Percentiles rank a stretch among this genome's conserved stretches.
These are phyloP conservation scores for Dryocosmus kuriphilus DNA, from an alignment of 2,888 invertebrate genomes.

Conservation along the genomic window DNA sequence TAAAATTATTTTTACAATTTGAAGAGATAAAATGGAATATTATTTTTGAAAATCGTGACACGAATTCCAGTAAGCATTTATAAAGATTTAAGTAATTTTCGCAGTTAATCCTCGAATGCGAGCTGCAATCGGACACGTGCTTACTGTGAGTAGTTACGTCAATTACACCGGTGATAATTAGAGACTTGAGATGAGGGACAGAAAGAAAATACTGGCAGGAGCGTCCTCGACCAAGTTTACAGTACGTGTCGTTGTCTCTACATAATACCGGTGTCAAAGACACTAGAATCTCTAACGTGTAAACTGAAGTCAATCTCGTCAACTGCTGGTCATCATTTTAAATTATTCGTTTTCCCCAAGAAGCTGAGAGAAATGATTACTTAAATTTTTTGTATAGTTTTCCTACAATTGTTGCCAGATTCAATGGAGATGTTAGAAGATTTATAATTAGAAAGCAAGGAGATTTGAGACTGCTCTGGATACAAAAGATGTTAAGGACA, in stretches of 20 bases:
- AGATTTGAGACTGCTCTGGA: neutral
- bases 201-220: conserved; percentile 49
- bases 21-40: neutral
- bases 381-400: neutral
- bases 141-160: conserved; percentile 14
- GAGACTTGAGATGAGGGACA: conserved; percentile 42
- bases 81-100: neutral
- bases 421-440: neutral
- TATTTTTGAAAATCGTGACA: neutral
- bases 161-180: conserved; percentile 43
- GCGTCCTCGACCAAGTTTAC: conserved; percentile 52
- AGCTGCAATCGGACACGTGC: conserved; percentile 15
- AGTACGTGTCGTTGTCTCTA: conserved; percentile 1
- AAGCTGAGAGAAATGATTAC: neutral
- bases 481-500: neutral
- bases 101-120: neutral
- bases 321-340: neutral
- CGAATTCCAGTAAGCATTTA: neutral
- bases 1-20: too few relatives aligned
- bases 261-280: conserved; percentile 21
- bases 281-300: neutral
- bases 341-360: neutral
- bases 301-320: conserved; percentile 11
- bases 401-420: neutral
- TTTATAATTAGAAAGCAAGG: neutral